Evolutionary conservation across 2,888 invertebrate genomes (phyloP), one percentile per base, ranked within the genome.

Genomic region (Drosophila paramelanica): DNA sequence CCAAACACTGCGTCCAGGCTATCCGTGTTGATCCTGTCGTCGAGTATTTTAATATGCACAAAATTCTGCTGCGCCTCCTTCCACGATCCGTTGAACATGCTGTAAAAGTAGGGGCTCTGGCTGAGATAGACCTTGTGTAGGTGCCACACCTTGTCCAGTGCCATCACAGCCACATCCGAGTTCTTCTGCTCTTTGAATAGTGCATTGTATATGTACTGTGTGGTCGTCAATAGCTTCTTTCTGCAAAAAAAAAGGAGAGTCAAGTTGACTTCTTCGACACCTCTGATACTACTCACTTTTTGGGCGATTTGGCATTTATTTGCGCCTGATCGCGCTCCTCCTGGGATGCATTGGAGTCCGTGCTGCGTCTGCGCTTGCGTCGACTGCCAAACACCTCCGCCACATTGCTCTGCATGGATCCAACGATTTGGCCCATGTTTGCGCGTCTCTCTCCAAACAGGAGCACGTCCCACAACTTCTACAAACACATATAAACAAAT

Each of bases 71-170:
- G 93, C 0, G 95, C 93, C 92, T 96, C 96, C 81, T 94, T 93
- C 96, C 96, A 96, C 3, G 95, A 94, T 5, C 96, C 96, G 81
- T 94, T 95, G 91, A 96, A 96, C 96, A 96, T 96, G 85, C 96
- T 95, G 11, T 94, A 94, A 91, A 96, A 96, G 90, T 96, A 96
- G 0, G 95, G 95, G 88, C 96, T 96, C 94, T 96, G 96, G 81
- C 95, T 95, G 46, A 97, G 93, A 90, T 97, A 97, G 41, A 96
- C 94, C 92, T 95, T 96, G 91, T 97, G 97, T 43, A 97, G 92
- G 82, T 94, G 94, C 95, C 96, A 96, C 68, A 95, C 94, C 90
- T 94, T 94, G 25, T 95, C 95, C 57, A 96, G 91, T 51, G 96
- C 96, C 85, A 94, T 93, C 6, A 97, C 95, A 31, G 94, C 94